Percentiles rank a stretch among this genome's conserved stretches.
phyloP scores from a whole-genome alignment of 2,113 vertebrate species.

The Oncorhynchus tshawytscha region DNA sequence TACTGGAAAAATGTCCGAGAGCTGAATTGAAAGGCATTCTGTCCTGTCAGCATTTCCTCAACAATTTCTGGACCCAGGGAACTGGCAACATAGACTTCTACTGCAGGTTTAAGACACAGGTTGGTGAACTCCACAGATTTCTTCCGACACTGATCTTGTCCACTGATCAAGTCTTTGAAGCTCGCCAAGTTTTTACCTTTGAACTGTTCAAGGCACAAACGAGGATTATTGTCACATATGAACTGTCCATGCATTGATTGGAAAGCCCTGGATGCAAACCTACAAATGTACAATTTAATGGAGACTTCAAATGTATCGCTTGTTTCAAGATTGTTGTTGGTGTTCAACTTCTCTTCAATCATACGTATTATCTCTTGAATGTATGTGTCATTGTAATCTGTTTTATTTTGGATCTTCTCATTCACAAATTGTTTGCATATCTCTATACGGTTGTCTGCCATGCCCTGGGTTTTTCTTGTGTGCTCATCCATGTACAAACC shows the following conservation, averaged over 20 bases:
- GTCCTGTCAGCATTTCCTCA: constrained; percentile 41
- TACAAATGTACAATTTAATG: constrained; percentile 65
- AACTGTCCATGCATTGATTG: constrained; percentile 54
- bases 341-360: constrained; percentile 28
- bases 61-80: constrained; percentile 54
- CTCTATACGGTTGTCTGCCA: constrained; percentile 13
- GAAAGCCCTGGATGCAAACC: constrained; percentile 35
- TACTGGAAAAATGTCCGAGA: constrained; percentile 46
- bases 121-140: constrained; percentile 61
- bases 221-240: constrained; percentile 49
- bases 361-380: constrained; percentile 50
- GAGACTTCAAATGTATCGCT: constrained; percentile 33
- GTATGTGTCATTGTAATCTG: constrained; percentile 50
- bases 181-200: constrained; percentile 27
- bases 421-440: accelerated
- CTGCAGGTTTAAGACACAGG: constrained; percentile 48
- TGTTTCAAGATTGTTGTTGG: accelerated
- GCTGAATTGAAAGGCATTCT: constrained; percentile 38
- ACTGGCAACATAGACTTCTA: constrained; percentile 32
- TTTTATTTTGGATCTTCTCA: neutral
- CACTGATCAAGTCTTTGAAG: constrained; percentile 58
- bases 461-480: accelerated
- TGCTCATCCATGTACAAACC: accelerated
- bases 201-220: constrained; percentile 23
- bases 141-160: constrained; percentile 61